Evolutionary conservation across 2,888 invertebrate species (phyloP), one percentile per base, ranked within the genome.

Genomic region (Orchesella flavescens): DNA sequence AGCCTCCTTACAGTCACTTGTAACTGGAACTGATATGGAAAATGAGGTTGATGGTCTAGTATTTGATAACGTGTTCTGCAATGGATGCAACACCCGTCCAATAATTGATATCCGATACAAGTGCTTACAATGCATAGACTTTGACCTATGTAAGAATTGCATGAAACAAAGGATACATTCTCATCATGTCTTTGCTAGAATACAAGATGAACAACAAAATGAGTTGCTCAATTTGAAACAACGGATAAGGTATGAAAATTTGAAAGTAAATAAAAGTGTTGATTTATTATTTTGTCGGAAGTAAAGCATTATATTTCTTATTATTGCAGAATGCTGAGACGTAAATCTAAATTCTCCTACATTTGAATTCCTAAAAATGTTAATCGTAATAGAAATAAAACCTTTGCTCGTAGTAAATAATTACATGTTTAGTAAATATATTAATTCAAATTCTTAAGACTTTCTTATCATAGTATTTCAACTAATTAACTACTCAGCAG

Each of bases 51-150:
- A 71, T 19, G 23, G 63, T 9, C 9, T 61, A n/a, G 55, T 76
- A 1, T 76, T 53, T 66, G 49, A 46, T 9, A 34, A 66, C 43
- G 66, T 76, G 1, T 76, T 19, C 24, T 76, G 75, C 43, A 76
- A 76, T 19, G 66, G 19, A 7, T 76, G 75, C 63, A 43, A 63
- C 19, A 7, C 2, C 9, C 46, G 66, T 0, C 75, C 75, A 7
- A 3, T 76, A 1, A 61, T n/a, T 3, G 15, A 76, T 15, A 65
- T 66, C 1, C 61, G 74, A 4, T 74, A 63, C 63, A 74, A 74
- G n/a, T 74, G 74, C 46, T 49, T 74, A 23, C 74, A 74, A 63
- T 74, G 74, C 23, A 17, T 63, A 23, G 74, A 74, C n/a, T 74
- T 19, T 21, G 74, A 74, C 59, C 49, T 74, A 2, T 74, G 74